Evolutionary conservation across 2,888 invertebrate species (phyloP).

Genomic region (Synanthedon tipuliformis): DNA sequence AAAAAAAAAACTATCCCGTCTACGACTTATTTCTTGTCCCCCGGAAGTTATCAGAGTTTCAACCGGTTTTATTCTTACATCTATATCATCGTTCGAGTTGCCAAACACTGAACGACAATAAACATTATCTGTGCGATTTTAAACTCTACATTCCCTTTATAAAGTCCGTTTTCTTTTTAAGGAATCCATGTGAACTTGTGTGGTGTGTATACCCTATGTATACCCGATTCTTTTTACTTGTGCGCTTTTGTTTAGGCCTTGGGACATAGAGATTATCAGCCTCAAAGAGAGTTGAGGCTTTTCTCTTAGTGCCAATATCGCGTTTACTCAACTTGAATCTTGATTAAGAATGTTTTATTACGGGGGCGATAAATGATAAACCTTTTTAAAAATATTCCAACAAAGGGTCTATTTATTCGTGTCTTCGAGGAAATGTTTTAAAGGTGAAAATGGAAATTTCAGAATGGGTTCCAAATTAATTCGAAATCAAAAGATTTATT

Average conservation of each 20-base stretch:
- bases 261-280: conserved; percentile 17
- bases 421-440: no score
- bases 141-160: conserved; percentile 16
- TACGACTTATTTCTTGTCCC: conserved; percentile 47
- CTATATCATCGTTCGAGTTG: background rate
- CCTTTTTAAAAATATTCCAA: no score
- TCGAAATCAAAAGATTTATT: no score
- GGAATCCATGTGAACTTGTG: conserved; percentile 2
- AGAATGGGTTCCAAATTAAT: no score
- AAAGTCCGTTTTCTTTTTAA: conserved; percentile 8
- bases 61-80: conserved; percentile 35
- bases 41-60: conserved; percentile 57
- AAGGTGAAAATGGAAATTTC: no score
- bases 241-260: conserved; percentile 18
- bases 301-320: background rate
- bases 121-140: background rate
- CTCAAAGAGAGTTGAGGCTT: background rate
- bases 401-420: no score
- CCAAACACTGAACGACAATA: background rate
- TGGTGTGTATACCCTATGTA: background rate
- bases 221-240: conserved; percentile 6
- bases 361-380: background rate
- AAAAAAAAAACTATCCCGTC: conserved; percentile 31
- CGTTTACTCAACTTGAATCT: background rate
- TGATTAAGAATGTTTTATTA: background rate